Base-by-base conservation (phyloP, 2,888 invertebrate genomes). In the Thymelicus sylvestris region DNA sequence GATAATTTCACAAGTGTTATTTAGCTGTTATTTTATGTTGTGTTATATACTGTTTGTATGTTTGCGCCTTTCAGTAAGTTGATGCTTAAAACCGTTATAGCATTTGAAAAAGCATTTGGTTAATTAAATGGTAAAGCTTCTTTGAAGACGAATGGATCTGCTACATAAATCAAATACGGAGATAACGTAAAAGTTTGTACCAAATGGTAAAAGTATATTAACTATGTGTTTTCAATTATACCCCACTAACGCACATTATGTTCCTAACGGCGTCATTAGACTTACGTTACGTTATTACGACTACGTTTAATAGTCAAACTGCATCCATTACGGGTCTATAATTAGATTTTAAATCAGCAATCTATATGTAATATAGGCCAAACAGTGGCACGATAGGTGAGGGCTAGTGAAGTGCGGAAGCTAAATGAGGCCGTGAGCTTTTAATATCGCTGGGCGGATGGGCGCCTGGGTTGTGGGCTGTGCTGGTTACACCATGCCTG, bases 371-470 rank as follows among this genome's bases (percentile, higher is more conserved):
- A 47, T 67, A 65, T 71, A 70, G 74, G 72, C 67, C 75, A 75
- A 72, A 73, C 75, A 74, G 73, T 78, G 77, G 77, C 73, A 78
- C 75, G 79, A 80, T 85, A 86, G 83, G 82, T 83, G 83, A 79
- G 81, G 83, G 84, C 80, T 87, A 86, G 83, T 83, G 79, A 86
- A 85, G 86, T 84, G 82, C 89, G 91, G 91, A 92, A 90, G 85
- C 82, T 78, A 78, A 92, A 90, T 85, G 88, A 87, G 92, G 92
- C 87, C 92, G 85, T 78, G 78, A 76, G 90, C 92, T 92, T 92
- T 91, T 91, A 91, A 91, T 92, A 91, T 81, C 83, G 79, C 80
- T 79, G 84, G 83, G 85, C 86, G 86, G 83, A 76, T 81, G 81
- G 79, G 81, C 74, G 75, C 38, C 47, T 39, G 60, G 66, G 69